A percentile compares a stretch with the other conserved stretches of the same genome.
Conservation (phyloP, 2,797 vertebrate genomes). For the Artibeus lituratus region DNA sequence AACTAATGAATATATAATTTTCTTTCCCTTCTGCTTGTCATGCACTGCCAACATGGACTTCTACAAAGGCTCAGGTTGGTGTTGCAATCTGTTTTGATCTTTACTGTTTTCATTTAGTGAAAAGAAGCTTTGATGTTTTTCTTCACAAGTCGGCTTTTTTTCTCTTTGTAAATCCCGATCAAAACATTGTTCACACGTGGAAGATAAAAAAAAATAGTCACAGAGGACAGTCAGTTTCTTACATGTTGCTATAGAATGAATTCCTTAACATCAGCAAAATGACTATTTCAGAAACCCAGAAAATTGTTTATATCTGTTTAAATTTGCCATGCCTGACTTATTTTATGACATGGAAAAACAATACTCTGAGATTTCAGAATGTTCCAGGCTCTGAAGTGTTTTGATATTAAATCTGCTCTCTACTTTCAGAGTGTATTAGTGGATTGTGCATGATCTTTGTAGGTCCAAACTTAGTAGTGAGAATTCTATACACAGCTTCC, state of each 20-base stretch:
- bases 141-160: conserved; percentile 72
- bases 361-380: conserved; percentile 47
- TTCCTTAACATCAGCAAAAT: conserved; percentile 64
- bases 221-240: conserved; percentile 34
- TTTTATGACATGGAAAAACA: conserved; percentile 68
- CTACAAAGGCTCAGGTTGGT: conserved; percentile 99
- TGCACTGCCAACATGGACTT: conserved; percentile 96
- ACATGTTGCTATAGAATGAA: conserved; percentile 65
- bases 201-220: conserved; percentile 29
- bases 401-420: conserved; percentile 56
- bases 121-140: conserved; percentile 74
- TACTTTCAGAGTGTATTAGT: neutral
- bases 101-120: conserved; percentile 80
- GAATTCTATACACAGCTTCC: neutral
- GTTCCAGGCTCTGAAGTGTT: conserved; percentile 17
- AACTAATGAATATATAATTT: conserved; percentile 93
- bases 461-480: neutral
- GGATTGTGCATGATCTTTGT: neutral
- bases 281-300: conserved; percentile 58
- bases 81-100: conserved; percentile 90
- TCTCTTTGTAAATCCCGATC: conserved; percentile 71
- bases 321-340: conserved; percentile 69
- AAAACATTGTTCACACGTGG: conserved; percentile 65
- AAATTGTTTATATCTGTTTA: conserved; percentile 73
- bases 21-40: conserved; percentile 92